These are phyloP conservation scores for Gopherus flavomarginatus DNA, from an alignment of 2,113 vertebrate genomes.

Conservation along the genomic window DNA sequence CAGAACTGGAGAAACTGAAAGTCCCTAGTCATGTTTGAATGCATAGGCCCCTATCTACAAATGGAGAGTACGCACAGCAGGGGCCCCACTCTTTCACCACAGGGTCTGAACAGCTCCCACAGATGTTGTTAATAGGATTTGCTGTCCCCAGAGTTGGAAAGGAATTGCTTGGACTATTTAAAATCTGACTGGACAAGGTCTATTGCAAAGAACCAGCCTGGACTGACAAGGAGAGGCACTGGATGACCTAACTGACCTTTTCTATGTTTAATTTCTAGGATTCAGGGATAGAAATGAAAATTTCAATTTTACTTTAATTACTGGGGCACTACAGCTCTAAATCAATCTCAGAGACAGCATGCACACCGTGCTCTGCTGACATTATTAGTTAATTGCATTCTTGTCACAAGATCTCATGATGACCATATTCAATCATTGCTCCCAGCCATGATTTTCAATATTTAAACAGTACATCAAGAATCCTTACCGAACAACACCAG, in stretches of 20 bases:
- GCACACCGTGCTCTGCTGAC: background rate
- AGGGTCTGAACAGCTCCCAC: background rate
- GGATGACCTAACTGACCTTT: background rate
- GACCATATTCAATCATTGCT: background rate
- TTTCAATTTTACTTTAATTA: background rate
- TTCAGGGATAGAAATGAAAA: background rate
- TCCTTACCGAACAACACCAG: background rate
- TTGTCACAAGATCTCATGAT: background rate
- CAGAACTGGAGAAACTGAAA: background rate
- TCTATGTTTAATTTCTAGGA: background rate
- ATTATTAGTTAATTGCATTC: constrained; percentile 4
- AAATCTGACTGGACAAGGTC: background rate
- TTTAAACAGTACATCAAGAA: constrained; percentile 9
- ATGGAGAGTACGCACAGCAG: background rate
- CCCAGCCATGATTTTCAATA: background rate
- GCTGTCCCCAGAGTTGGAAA: accelerated
- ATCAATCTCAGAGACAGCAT: background rate
- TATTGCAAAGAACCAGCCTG: background rate
- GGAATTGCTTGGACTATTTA: background rate
- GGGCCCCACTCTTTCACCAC: background rate
- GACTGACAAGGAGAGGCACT: accelerated
- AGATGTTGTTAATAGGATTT: background rate
- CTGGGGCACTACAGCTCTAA: background rate
- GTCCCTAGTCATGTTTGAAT: background rate
- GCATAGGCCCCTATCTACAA: accelerated